Conservation (phyloP, 30 jellyfish, hydroid and myxozoan genomes). For the Hydra vulgaris region DNA sequence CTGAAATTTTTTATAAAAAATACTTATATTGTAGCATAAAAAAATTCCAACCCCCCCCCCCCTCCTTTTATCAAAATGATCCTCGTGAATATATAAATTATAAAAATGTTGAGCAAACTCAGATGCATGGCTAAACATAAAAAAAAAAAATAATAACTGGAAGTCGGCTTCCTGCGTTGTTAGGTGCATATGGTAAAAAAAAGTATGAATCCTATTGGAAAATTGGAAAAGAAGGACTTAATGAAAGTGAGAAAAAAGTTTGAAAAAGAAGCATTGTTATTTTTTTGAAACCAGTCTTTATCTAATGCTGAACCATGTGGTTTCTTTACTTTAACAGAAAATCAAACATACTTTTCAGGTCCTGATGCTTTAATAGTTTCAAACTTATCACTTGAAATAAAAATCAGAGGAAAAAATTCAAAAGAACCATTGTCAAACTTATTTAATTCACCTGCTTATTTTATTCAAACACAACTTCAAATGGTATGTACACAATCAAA, state of each 20-base stretch:
- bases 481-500: conserved; percentile 21
- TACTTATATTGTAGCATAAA: too few species aligned
- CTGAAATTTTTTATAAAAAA: too few species aligned
- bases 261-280: conserved; percentile 17
- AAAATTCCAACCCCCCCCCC: too few species aligned
- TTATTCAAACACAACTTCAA: conserved; percentile 18
- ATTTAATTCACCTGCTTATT: conserved; percentile 13
- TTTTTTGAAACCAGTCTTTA: conserved; percentile 2
- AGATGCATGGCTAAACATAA: too few species aligned
- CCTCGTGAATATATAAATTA: too few species aligned
- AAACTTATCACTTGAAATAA: not conserved
- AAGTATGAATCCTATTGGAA: conserved; percentile 4
- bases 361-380: conserved; percentile 19
- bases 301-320: conserved; percentile 12
- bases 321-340: conserved; percentile 4
- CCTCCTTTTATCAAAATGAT: too few species aligned
- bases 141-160: conserved; percentile 8
- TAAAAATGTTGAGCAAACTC: too few species aligned
- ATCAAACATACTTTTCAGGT: conserved; percentile 11
- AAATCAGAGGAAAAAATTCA: conserved; percentile 18
- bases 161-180: conserved; percentile 24
- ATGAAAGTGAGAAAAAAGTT: conserved; percentile 10
- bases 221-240: not conserved
- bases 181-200: conserved; percentile 5
- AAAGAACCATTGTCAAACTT: conserved; percentile 5